phyloP scores from a whole-genome alignment of 1,140 invertebrate genomes.

The Camponotus vicinus region DNA sequence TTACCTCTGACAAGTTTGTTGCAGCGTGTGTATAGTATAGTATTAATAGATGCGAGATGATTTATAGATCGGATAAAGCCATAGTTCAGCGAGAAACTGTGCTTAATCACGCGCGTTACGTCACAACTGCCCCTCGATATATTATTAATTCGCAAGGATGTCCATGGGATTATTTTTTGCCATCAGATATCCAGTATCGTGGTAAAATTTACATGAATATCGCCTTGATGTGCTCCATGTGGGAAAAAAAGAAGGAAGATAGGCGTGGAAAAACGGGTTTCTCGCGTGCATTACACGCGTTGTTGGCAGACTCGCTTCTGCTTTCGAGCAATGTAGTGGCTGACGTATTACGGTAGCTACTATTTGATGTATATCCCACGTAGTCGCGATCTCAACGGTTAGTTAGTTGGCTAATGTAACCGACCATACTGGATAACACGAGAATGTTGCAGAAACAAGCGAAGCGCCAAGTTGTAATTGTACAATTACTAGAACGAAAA shows the following conservation, averaged over 20 bases:
- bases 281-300: constrained; percentile 10
- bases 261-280: constrained; percentile 9
- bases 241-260: background rate
- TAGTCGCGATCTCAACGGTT: constrained; percentile 12
- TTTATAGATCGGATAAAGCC: constrained; percentile 31
- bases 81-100: constrained; percentile 5
- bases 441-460: background rate
- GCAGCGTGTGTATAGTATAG: background rate
- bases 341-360: constrained; percentile 46
- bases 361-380: constrained; percentile 50
- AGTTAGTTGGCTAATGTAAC: constrained; percentile 22
- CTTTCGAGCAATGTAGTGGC: constrained; percentile 29
- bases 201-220: constrained; percentile 8
- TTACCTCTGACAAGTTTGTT: constrained; percentile 15
- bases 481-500: background rate
- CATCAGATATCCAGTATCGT: background rate
- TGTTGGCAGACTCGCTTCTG: constrained; percentile 23
- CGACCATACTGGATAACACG: constrained; percentile 1
- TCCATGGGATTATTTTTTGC: constrained; percentile 22
- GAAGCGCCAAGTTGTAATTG: background rate
- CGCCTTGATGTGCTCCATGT: background rate
- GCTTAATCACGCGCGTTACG: constrained; percentile 25
- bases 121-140: background rate
- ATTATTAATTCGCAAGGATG: constrained; percentile 31
- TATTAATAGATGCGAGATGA: constrained; percentile 35